Conservation (phyloP, 2,888 invertebrate species). For the Mimumesa dahlbomi region DNA sequence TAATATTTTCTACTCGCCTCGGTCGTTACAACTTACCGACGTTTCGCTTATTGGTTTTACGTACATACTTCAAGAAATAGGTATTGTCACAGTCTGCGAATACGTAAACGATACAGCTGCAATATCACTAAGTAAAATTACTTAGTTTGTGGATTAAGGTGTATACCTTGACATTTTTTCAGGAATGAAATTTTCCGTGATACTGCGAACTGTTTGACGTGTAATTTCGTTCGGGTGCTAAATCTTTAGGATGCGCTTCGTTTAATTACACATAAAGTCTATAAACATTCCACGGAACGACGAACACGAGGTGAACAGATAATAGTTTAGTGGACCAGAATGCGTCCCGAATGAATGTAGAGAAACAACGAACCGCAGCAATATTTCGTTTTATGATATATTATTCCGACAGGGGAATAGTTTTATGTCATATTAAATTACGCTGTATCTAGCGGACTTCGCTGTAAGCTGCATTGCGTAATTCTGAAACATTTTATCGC, state of each 20-base stretch:
- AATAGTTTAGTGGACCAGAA: background rate
- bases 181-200: constrained; percentile 13
- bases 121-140: constrained; percentile 33
- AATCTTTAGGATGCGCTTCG: too few species aligned
- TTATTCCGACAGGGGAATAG: constrained; percentile 23
- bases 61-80: constrained; percentile 10
- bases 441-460: constrained; percentile 42
- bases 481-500: constrained; percentile 61
- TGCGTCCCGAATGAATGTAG: background rate
- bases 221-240: too few species aligned
- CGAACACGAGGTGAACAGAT: background rate
- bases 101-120: constrained; percentile 32
- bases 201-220: constrained; percentile 6
- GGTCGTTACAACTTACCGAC: background rate
- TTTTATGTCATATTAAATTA: constrained; percentile 47
- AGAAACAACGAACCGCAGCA: background rate
- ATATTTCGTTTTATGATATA: constrained; percentile 26
- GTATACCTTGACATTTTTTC: constrained; percentile 4
- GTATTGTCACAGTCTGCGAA: constrained; percentile 12
- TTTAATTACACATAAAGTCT: too few species aligned
- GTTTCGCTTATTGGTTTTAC: constrained; percentile 1
- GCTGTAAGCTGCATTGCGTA: constrained; percentile 60
- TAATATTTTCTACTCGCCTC: background rate
- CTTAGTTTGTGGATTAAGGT: constrained; percentile 2
- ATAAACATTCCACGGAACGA: constrained; percentile 3